These are phyloP conservation scores for Aethes cnicana DNA, from an alignment of 2,888 invertebrate genomes.

Conservation along the genomic window DNA sequence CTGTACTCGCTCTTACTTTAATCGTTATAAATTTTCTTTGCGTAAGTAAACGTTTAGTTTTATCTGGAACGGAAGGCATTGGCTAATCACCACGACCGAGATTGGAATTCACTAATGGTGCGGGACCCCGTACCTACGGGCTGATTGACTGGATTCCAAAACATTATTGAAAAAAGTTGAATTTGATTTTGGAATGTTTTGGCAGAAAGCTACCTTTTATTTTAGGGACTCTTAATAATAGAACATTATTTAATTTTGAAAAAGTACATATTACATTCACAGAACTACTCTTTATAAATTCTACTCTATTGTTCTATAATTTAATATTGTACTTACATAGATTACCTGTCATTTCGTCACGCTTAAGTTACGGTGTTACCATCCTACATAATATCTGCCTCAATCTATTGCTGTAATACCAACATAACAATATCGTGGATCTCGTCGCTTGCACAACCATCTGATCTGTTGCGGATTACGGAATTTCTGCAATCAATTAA, in stretches of 20 bases:
- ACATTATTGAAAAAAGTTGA: constrained; percentile 6
- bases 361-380: not conserved
- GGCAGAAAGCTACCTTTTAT: not conserved
- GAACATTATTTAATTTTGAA: too few relatives aligned
- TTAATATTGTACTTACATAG: too few relatives aligned
- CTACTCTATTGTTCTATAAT: too few relatives aligned
- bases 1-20: constrained; percentile 1
- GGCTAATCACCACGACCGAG: constrained; percentile 10
- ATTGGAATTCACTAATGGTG: constrained; percentile 14
- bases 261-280: too few relatives aligned
- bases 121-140: constrained; percentile 5
- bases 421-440: constrained; percentile 3
- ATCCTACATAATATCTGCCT: not conserved
- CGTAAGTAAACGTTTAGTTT: constrained; percentile 9
- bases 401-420: not conserved
- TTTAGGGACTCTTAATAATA: too few relatives aligned
- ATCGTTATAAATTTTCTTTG: constrained; percentile 9
- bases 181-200: constrained; percentile 6
- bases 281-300: too few relatives aligned
- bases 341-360: too few relatives aligned
- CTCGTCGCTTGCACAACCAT: constrained; percentile 1
- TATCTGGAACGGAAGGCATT: constrained; percentile 17
- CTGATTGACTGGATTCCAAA: constrained; percentile 12
- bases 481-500: not conserved
- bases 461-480: not conserved